These are phyloP conservation scores for Drosophila suzukii DNA, from an alignment of 1,140 invertebrate genomes.

Conservation along the genomic window DNA sequence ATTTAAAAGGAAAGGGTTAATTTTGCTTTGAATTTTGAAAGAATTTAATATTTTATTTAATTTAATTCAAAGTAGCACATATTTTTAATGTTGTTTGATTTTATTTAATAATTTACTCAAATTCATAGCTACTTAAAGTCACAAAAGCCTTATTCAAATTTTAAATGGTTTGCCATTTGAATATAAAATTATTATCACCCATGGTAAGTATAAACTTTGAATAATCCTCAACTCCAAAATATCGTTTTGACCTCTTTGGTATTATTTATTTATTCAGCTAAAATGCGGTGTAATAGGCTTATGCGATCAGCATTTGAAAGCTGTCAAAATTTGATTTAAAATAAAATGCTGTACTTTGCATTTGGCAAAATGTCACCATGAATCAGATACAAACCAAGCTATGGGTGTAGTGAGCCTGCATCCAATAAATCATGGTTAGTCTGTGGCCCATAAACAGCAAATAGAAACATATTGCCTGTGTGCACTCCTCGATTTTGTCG, in stretches of 20 bases:
- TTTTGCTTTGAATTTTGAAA: not conserved
- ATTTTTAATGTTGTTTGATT: too few relatives aligned
- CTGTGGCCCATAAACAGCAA: constrained; percentile 30
- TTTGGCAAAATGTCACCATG: constrained; percentile 1
- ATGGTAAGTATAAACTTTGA: not conserved
- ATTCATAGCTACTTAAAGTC: too few relatives aligned
- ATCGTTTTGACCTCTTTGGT: not conserved
- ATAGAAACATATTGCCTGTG: constrained; percentile 26
- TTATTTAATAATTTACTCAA: too few relatives aligned
- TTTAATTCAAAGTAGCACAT: too few relatives aligned
- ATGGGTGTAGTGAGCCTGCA: not conserved
- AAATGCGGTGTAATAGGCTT: not conserved
- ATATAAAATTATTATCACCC: not conserved
- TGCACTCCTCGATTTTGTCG: constrained; percentile 13
- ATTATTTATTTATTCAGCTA: not conserved
- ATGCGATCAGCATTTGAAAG: not conserved
- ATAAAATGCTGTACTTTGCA: not conserved
- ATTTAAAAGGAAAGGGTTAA: not conserved
- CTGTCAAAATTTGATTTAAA: constrained; percentile 19
- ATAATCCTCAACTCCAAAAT: not conserved
- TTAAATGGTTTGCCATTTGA: too few relatives aligned
- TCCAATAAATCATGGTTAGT: constrained; percentile 40
- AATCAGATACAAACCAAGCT: constrained; percentile 3
- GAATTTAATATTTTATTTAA: too few relatives aligned
- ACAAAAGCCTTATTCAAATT: too few relatives aligned